Evolutionary conservation across 2,888 invertebrate genomes (phyloP).

Genomic region (Mechanitis messenoides): DNA sequence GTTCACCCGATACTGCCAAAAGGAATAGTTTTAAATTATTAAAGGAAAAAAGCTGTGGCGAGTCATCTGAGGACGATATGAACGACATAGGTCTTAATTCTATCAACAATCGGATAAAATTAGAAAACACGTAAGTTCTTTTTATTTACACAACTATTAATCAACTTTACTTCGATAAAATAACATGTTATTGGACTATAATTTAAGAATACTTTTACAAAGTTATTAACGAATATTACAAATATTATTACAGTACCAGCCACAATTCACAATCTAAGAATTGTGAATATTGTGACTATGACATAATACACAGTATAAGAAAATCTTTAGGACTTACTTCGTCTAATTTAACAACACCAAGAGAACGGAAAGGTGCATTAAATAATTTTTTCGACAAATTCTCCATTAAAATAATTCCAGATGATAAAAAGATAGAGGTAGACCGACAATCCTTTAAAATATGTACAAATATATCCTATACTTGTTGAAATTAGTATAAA

Average conservation of each 20-base stretch:
- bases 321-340: background rate
- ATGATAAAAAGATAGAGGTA: conserved; percentile 14
- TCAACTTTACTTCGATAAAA: too few relatives aligned
- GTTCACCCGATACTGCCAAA: background rate
- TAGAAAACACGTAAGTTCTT: background rate
- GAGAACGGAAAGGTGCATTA: conserved; percentile 13
- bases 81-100: conserved; percentile 2
- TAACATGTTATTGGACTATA: too few relatives aligned
- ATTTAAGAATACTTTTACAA: too few relatives aligned
- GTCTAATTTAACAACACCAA: background rate
- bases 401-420: conserved; percentile 19
- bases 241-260: conserved; percentile 8
- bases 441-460: background rate
- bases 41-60: background rate
- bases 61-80: background rate
- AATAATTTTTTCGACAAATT: conserved; percentile 23
- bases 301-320: conserved; percentile 10
- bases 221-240: background rate
- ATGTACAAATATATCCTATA: too few relatives aligned
- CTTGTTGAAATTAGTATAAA: too few relatives aligned
- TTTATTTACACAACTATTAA: background rate
- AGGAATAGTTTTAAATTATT: background rate
- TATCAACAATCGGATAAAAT: background rate
- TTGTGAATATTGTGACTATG: conserved; percentile 3
- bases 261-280: background rate